Evolutionary conservation across 1,140 invertebrate species (phyloP).

Genomic region (Bombus waltoni): DNA sequence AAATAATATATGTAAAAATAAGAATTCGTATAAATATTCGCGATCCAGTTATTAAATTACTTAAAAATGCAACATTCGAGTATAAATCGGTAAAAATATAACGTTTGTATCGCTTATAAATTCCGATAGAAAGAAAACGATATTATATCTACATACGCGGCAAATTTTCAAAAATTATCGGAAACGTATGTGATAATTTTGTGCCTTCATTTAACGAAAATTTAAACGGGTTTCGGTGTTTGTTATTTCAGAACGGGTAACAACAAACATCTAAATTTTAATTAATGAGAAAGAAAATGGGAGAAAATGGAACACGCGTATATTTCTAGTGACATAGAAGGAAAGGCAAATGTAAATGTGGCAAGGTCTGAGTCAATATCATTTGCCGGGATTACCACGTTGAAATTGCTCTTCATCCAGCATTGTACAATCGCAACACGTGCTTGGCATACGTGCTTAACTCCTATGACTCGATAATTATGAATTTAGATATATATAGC

Average conservation of each 20-base stretch:
- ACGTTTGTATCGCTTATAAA: too few relatives aligned
- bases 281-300: neutral
- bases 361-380: conserved; percentile 65
- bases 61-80: too few relatives aligned
- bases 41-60: too few relatives aligned
- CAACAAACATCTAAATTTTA: neutral
- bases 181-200: too few relatives aligned
- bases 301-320: neutral
- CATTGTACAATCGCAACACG: neutral
- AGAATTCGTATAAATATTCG: too few relatives aligned
- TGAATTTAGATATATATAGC: neutral
- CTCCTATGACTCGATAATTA: neutral
- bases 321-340: neutral
- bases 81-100: too few relatives aligned
- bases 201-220: too few relatives aligned
- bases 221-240: too few relatives aligned
- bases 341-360: conserved; percentile 21
- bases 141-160: too few relatives aligned
- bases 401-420: conserved; percentile 28
- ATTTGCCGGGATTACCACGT: conserved; percentile 69
- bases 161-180: too few relatives aligned
- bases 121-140: too few relatives aligned
- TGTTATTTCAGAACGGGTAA: too few relatives aligned
- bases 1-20: neutral
- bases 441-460: neutral